Base-by-base conservation (phyloP, 2,888 invertebrate species). In the Campopleginae sp. region DNA sequence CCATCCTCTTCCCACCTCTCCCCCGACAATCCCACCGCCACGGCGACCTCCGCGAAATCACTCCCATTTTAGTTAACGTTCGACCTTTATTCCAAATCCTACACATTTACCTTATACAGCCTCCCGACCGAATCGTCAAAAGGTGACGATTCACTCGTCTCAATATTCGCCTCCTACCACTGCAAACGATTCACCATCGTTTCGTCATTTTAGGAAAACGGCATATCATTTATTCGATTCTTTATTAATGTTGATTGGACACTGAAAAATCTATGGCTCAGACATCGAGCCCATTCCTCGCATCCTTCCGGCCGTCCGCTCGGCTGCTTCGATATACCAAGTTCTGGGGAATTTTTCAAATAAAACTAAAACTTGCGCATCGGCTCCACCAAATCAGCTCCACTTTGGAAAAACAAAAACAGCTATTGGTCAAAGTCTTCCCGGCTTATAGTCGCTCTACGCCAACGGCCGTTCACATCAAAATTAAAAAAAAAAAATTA, bases 21-120 rank as follows among this genome's bases (percentile, higher is more conserved):
- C 48, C 81, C 48, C 82, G 74, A 82, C 78, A 84, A 82, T 84
- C 84, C 82, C 80, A 44, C 74, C 68, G 44, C 19, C n/a, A 12
- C 44, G 78, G 61, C 83, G 79, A 80, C 88, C 87, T 88, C 87
- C 88, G 87, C 87, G 88, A 90, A 91, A 91, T 91, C 91, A 90
- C 90, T 90, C 89, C 88, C 89, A 90, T 89, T 91, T 90, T 88
- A 89, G 91, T 89, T 89, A 90, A 89, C 89, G 87, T 85, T 86
- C 79, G 61, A 85, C 85, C 65, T 89, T 74, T 86, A 79, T 33
- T 38, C 33, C 19, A 19, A 54, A 19, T 48, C 85, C 48, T 63
- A 54, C 14, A n/a, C 19, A 7, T 44, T 63, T 51, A 14, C 58
- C 19, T 38, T 61, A 27, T 42, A 42, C n/a, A 7, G 8, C 17